These are phyloP conservation scores for Alloscopus bannaensis DNA, from an alignment of 2,888 invertebrate genomes.

Conservation along the genomic window DNA sequence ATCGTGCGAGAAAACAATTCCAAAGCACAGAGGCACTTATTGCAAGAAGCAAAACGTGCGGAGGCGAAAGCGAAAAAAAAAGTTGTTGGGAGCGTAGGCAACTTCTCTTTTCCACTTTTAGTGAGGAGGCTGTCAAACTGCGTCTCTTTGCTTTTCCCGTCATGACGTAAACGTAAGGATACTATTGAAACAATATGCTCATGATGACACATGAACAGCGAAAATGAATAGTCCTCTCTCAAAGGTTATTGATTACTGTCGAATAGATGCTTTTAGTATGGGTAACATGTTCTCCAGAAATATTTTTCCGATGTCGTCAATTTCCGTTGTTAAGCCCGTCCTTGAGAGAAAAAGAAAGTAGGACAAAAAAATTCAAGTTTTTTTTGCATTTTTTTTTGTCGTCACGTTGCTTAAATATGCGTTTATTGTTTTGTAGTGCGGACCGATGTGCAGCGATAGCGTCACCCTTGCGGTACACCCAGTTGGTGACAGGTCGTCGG, in stretches of 20 bases:
- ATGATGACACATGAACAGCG: constrained; percentile 33
- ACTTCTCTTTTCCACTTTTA: neutral
- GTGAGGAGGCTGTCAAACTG: no score
- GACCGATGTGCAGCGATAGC: constrained; percentile 86
- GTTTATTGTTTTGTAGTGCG: constrained; percentile 67
- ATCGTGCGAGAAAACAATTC: no score
- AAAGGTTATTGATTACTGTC: constrained; percentile 16
- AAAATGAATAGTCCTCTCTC: constrained; percentile 24
- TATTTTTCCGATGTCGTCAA: no score
- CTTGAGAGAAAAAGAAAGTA: neutral
- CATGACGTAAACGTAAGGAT: no score
- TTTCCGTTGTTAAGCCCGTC: neutral
- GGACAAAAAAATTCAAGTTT: neutral
- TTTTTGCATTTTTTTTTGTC: neutral
- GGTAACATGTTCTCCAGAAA: no score
- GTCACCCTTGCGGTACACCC: constrained; percentile 86
- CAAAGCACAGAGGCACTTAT: no score
- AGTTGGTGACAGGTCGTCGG: constrained; percentile 84
- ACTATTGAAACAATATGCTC: constrained; percentile 20
- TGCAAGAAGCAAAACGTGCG: no score
- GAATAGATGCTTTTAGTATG: no score
- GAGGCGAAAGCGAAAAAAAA: neutral
- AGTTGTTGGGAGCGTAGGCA: no score
- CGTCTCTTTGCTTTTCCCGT: neutral
- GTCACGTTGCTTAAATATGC: neutral